phyloP scores from a whole-genome alignment of 2,797 vertebrate genomes.

The Silurus lanzhouensis region DNA sequence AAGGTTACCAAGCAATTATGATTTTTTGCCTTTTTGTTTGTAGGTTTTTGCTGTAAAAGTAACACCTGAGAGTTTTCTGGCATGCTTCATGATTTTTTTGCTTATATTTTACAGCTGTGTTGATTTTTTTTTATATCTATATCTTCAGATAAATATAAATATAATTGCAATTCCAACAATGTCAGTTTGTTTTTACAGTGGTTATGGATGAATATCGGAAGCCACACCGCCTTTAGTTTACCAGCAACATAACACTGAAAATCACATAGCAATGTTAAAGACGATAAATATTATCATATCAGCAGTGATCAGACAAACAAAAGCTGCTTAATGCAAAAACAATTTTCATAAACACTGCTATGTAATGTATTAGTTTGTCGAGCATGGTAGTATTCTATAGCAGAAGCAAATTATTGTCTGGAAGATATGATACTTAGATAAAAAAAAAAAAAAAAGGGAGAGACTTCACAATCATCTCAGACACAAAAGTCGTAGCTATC shows the following conservation, averaged over 20 bases:
- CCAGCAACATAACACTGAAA: not conserved
- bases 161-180: not conserved
- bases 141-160: not conserved
- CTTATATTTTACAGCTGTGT: too few relatives aligned
- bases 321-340: not conserved
- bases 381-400: not conserved
- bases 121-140: too few relatives aligned
- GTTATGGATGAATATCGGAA: too few relatives aligned
- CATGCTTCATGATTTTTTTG: not conserved
- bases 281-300: not conserved
- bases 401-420: not conserved
- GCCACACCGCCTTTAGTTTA: not conserved
- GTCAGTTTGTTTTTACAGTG: not conserved
- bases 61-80: not conserved
- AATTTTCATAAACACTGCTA: constrained; percentile 6
- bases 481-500: not conserved
- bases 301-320: constrained; percentile 6
- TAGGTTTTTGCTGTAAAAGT: not conserved
- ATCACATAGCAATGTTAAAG: not conserved
- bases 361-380: not conserved
- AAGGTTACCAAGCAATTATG: not conserved
- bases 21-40: not conserved
- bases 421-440: not conserved
- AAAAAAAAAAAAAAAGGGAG: too few relatives aligned
- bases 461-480: not conserved